phyloP scores from a whole-genome alignment of 1,140 invertebrate species.

The Zaprionus ghesquierei region DNA sequence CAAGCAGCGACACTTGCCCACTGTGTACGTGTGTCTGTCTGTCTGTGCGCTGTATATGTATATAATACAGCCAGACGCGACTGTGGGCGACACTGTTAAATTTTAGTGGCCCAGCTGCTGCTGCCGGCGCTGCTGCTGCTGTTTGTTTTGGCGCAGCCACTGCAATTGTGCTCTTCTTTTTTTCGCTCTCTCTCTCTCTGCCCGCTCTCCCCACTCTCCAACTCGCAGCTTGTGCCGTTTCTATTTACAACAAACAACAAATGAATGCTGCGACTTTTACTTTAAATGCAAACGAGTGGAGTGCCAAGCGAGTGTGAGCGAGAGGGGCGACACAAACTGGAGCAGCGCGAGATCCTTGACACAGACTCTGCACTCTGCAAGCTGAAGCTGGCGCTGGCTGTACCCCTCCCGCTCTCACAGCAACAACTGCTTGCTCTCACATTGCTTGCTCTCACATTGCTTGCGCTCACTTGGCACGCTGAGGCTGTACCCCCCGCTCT shows the following conservation, averaged over 20 bases:
- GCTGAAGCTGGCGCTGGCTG: too few relatives aligned
- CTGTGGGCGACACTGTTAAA: constrained; percentile 45
- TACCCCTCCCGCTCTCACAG: neutral
- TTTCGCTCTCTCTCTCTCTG: too few relatives aligned
- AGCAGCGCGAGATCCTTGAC: constrained; percentile 41
- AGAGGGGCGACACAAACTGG: constrained; percentile 9
- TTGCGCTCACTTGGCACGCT: neutral
- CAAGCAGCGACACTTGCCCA: neutral
- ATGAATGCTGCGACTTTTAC: constrained; percentile 49
- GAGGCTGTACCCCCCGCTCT: neutral
- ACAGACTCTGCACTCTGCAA: constrained; percentile 14
- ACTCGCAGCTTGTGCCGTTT: neutral
- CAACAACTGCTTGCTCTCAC: constrained; percentile 1
- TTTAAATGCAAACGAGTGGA: constrained; percentile 56
- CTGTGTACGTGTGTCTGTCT: neutral
- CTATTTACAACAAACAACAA: constrained; percentile 32
- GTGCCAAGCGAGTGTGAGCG: neutral
- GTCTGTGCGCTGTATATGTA: constrained; percentile 20
- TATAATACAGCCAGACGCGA: constrained; percentile 43
- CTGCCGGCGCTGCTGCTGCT: constrained; percentile 12
- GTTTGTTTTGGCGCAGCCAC: neutral
- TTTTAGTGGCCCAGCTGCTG: constrained; percentile 44
- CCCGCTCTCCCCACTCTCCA: neutral
- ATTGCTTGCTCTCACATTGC: neutral
- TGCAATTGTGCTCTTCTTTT: too few relatives aligned